Conservation (phyloP, 2,797 vertebrate genomes). For the Microctenopoma steveboyesi region DNA sequence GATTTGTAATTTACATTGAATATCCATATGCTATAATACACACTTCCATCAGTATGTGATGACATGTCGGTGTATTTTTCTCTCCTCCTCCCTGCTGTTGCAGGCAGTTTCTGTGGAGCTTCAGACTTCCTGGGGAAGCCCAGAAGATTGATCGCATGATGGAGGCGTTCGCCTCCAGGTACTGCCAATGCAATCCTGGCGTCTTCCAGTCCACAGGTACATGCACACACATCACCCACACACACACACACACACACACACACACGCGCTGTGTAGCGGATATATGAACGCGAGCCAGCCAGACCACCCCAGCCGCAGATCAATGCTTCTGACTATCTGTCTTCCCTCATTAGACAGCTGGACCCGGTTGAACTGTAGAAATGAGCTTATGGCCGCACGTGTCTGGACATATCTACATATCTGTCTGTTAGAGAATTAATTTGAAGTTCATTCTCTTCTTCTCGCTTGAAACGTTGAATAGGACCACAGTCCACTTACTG, state of each 20-base stretch:
- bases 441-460: constrained; percentile 3
- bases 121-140: constrained; percentile 93
- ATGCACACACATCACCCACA: constrained; percentile 26
- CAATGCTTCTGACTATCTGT: constrained; percentile 49
- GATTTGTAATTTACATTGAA: constrained; percentile 19
- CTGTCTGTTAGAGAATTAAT: background rate
- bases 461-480: background rate
- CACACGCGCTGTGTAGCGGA: constrained; percentile 20
- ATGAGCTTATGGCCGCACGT: constrained; percentile 6
- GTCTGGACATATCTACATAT: background rate
- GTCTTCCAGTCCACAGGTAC: constrained; percentile 97
- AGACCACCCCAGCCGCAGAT: constrained; percentile 57
- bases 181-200: constrained; percentile 96
- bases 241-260: constrained; percentile 21
- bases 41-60: constrained; percentile 33
- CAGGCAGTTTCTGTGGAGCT: constrained; percentile 98
- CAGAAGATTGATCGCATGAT: constrained; percentile 98
- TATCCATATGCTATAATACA: constrained; percentile 1
- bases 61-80: constrained; percentile 8
- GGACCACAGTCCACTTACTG: background rate
- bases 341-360: constrained; percentile 28
- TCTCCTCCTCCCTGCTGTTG: constrained; percentile 40
- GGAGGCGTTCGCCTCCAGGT: constrained; percentile 95
- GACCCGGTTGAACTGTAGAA: constrained; percentile 17
- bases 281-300: constrained; percentile 31